A percentile compares a stretch with the other conserved stretches of the same genome.
These are phyloP conservation scores for Baryphthengus martii DNA, from an alignment of 2,113 vertebrate genomes.

Conservation along the genomic window DNA sequence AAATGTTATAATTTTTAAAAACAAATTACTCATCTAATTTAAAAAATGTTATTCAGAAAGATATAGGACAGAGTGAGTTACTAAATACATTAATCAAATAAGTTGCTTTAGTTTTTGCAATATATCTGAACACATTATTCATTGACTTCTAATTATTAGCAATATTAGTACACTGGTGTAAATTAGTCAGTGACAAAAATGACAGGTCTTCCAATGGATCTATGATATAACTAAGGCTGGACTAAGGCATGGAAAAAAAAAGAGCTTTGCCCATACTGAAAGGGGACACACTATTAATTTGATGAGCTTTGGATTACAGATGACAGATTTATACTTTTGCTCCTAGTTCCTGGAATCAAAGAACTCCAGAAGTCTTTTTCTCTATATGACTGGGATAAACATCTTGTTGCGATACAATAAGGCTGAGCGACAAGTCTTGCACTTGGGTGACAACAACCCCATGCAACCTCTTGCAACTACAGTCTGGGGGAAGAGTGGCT, in stretches of 20 bases:
- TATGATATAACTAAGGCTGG: neutral
- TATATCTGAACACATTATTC: constrained; percentile 49
- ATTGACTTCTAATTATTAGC: constrained; percentile 33
- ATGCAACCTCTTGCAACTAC: accelerated
- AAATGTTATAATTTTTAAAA: neutral
- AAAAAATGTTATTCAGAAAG: constrained; percentile 24
- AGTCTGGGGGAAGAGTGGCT: neutral
- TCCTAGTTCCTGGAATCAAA: neutral
- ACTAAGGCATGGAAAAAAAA: neutral
- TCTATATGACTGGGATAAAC: neutral
- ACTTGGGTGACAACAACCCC: neutral
- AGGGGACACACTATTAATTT: neutral
- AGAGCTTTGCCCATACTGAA: neutral
- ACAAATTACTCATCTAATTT: neutral
- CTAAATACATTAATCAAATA: constrained; percentile 57
- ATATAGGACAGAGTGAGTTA: neutral
- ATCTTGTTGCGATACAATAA: neutral
- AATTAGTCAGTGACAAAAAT: neutral
- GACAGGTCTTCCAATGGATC: neutral
- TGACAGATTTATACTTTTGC: neutral
- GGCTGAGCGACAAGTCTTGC: neutral
- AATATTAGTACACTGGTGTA: neutral
- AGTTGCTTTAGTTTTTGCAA: constrained; percentile 33
- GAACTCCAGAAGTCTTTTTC: neutral
- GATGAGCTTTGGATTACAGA: neutral